Base-by-base conservation (phyloP, 2,888 invertebrate species). In the Synanthedon vespiformis region DNA sequence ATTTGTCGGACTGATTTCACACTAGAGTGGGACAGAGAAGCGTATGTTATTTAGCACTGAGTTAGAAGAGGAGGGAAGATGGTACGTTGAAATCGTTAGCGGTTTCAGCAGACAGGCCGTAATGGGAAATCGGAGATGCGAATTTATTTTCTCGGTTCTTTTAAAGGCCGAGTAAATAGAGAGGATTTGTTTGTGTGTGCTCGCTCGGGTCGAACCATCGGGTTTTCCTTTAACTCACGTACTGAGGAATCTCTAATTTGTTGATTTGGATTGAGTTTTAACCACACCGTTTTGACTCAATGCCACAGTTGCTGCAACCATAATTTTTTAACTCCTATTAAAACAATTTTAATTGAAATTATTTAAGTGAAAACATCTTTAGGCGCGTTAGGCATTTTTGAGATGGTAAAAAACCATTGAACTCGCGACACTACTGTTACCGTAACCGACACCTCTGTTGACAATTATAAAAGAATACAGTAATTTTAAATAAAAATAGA, bases 1-100 rank as follows among this genome's bases (percentile, higher is more conserved):
- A 90, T 91, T 90, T 91, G 90, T 89, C 87, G 89, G 90, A 90
- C 90, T 90, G 90, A 90, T 90, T 90, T 90, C 89, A 89, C 90
- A 89, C 89, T 89, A 88, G 78, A 61, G 74, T 63, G 71, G 55
- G 65, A 78, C 53, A 40, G 71, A 57, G 78, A 76, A 40, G 48
- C 53, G 50, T 6, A 40, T 55, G 64, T 60, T 10, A n/a, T 34
- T 47, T n/a, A 52, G 11, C n/a, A 8, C 1, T 18, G 51, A 16
- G 68, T 55, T 49, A 57, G 63, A 75, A 59, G 59, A 62, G 67
- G 56, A 56, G 16, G 55, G 63, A 59, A 56, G 52, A 59, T 58
- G 53, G 58, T 56, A 58, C 56, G 61, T 57, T 57, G 59, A 63
- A 75, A 73, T 80, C 78, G 80, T 81, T 81, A 80, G 80, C 67